A percentile compares a stretch with the other conserved stretches of the same genome.
Evolutionary conservation across 2,888 invertebrate species (phyloP).

Genomic region (Cybosia mesomella): DNA sequence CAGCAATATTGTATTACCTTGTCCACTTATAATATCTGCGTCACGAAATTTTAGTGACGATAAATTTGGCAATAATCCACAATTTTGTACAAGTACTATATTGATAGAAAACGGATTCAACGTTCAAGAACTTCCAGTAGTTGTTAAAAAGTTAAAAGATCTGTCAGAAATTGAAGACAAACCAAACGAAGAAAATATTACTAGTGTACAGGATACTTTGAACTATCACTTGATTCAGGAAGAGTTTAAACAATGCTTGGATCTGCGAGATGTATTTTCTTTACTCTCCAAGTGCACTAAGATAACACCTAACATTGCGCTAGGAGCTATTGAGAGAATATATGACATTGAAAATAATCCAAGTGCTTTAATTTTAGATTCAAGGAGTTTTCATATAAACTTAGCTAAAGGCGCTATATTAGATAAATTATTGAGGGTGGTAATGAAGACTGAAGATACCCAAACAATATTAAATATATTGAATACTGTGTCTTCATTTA

Average conservation of each 20-base stretch:
- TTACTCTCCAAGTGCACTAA: constrained; percentile 82
- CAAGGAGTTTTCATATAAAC: constrained; percentile 65
- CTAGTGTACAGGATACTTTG: constrained; percentile 61
- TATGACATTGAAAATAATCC: constrained; percentile 76
- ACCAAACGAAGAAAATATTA: constrained; percentile 48
- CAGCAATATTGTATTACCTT: constrained; percentile 49
- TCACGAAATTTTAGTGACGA: constrained; percentile 68
- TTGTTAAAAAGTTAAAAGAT: constrained; percentile 85
- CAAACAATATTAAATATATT: constrained; percentile 79
- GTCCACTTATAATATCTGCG: constrained; percentile 45
- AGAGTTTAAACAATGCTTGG: constrained; percentile 79
- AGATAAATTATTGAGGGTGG: constrained; percentile 78
- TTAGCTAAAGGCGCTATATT: constrained; percentile 81
- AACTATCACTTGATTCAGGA: constrained; percentile 78
- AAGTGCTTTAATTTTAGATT: constrained; percentile 53
- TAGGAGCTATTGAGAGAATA: constrained; percentile 83
- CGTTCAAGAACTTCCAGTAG: constrained; percentile 90
- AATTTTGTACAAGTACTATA: constrained; percentile 82
- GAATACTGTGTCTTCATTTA: constrained; percentile 72
- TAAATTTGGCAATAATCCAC: constrained; percentile 64
- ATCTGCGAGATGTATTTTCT: constrained; percentile 79
- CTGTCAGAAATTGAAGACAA: constrained; percentile 68
- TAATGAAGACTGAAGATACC: constrained; percentile 81
- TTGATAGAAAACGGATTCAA: constrained; percentile 89
- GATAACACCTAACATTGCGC: constrained; percentile 82